Conservation (phyloP, 2,888 invertebrate genomes). For the Machimus atricapillus region DNA sequence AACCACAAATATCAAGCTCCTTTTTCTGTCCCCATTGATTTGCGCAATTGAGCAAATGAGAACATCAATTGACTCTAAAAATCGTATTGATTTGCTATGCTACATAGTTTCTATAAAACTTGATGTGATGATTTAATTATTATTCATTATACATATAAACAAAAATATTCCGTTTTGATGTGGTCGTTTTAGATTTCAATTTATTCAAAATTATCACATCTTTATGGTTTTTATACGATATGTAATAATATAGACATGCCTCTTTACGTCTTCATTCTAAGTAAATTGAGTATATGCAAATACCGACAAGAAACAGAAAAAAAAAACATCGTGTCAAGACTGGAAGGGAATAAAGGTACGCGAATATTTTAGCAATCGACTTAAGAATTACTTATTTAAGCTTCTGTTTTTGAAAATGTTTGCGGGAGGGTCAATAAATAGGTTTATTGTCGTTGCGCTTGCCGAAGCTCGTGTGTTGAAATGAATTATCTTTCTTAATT, state of each 20-base stretch:
- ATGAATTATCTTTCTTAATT: too few species aligned
- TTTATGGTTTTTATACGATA: not conserved
- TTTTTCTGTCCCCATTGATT: constrained; percentile 5
- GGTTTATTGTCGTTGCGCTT: too few species aligned
- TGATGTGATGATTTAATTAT: not conserved
- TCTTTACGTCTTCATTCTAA: too few species aligned
- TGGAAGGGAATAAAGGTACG: not conserved
- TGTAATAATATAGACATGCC: not conserved
- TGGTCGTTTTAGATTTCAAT: too few species aligned
- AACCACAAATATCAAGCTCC: constrained; percentile 13
- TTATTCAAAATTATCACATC: not conserved
- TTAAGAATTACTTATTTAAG: too few species aligned
- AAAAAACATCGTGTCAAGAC: not conserved
- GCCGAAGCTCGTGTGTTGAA: too few species aligned
- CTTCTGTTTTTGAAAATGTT: too few species aligned
- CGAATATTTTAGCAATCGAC: too few species aligned
- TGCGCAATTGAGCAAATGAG: not conserved
- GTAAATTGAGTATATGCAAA: not conserved
- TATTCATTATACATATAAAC: too few species aligned
- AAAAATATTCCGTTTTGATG: too few species aligned
- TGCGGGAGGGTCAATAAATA: too few species aligned
- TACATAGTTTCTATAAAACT: not conserved
- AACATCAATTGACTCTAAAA: not conserved
- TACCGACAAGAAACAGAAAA: not conserved
- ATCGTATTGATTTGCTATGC: not conserved